Conservation (phyloP, 1,140 invertebrate species). For the Drosophila varians region DNA sequence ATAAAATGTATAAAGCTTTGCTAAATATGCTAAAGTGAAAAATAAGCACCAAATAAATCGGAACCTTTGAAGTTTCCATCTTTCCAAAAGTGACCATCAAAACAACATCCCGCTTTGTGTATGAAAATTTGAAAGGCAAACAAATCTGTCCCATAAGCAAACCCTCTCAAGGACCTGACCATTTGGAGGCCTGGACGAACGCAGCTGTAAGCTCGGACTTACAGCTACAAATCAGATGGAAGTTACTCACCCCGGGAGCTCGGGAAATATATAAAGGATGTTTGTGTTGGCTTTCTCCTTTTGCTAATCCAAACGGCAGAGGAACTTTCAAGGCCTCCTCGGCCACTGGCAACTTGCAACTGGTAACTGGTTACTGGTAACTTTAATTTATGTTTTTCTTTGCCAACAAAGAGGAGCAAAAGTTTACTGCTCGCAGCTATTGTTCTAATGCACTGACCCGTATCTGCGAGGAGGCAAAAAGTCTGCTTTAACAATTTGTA, state of each 20-base stretch:
- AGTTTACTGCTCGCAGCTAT: constrained; percentile 39
- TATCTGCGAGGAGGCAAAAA: constrained; percentile 11
- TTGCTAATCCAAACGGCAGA: constrained; percentile 60
- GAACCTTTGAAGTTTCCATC: neutral
- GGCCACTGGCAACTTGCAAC: neutral
- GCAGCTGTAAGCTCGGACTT: constrained; percentile 29
- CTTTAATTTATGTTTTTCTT: constrained; percentile 59
- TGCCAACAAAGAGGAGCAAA: constrained; percentile 13
- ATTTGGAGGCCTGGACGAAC: neutral
- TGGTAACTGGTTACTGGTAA: constrained; percentile 13
- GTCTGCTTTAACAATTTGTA: constrained; percentile 67
- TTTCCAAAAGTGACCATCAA: constrained; percentile 35
- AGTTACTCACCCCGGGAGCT: constrained; percentile 59
- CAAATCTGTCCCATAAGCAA: constrained; percentile 41
- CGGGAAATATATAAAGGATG: neutral
- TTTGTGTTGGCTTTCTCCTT: constrained; percentile 6
- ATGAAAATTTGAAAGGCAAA: constrained; percentile 42
- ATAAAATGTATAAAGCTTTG: neutral
- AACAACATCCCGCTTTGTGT: constrained; percentile 11
- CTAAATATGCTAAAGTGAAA: neutral
- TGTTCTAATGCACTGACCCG: constrained; percentile 67
- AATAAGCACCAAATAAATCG: constrained; percentile 23
- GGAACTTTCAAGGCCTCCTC: constrained; percentile 41
- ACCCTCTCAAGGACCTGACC: constrained; percentile 16
- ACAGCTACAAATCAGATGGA: constrained; percentile 49